Evolutionary conservation across 1,140 invertebrate genomes (phyloP).

Genomic region (Babylonia areolata): DNA sequence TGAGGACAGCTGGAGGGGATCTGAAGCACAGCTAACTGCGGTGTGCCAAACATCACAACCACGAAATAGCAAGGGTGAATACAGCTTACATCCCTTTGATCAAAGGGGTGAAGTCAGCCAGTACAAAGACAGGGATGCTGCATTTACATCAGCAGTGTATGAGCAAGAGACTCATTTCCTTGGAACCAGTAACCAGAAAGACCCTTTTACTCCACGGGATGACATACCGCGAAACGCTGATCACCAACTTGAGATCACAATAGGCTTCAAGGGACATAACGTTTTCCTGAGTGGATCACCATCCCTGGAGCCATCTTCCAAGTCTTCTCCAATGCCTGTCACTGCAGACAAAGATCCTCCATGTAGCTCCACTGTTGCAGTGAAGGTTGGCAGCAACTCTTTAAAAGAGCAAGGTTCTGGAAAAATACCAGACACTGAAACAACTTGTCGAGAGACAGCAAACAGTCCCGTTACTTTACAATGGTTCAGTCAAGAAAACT

Average conservation of each 20-base stretch:
- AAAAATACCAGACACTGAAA: background rate
- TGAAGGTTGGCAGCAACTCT: background rate
- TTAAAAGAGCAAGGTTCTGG: background rate
- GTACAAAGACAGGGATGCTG: background rate
- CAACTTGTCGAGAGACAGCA: background rate
- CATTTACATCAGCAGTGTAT: background rate
- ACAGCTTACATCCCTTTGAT: background rate
- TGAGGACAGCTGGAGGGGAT: background rate
- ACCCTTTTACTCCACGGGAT: background rate
- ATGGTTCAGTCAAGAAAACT: background rate
- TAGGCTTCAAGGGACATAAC: background rate
- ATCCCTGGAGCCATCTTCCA: background rate
- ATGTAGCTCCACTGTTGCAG: background rate
- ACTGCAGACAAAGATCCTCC: background rate
- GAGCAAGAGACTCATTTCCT: background rate
- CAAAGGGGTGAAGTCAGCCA: background rate
- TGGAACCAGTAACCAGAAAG: background rate
- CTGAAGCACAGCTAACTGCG: background rate
- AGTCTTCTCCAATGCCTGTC: background rate
- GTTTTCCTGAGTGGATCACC: background rate
- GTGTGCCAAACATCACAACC: too few relatives aligned
- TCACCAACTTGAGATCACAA: background rate
- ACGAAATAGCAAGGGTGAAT: background rate
- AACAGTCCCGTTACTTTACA: background rate
- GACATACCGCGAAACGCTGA: background rate